Percentiles rank a stretch among this genome's conserved stretches.
Conservation (phyloP, 1,140 invertebrate species). For the Drosophila miranda region DNA sequence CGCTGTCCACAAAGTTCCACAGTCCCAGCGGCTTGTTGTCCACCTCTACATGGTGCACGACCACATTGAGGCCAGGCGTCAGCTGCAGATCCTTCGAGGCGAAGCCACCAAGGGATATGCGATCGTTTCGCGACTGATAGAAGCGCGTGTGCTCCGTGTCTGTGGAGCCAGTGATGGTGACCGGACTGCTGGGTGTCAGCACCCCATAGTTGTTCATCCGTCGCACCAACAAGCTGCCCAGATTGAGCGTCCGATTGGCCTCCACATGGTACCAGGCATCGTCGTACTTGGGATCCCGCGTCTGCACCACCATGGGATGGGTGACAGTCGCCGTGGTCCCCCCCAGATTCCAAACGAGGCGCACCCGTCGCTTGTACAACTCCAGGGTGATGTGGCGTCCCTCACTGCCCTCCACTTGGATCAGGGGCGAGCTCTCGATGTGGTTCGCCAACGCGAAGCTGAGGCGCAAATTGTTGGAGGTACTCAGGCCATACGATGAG, state of each 20-base stretch:
- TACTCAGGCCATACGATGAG: conserved; percentile 85
- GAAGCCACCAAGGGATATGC: conserved; percentile 85
- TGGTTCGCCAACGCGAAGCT: conserved; percentile 86
- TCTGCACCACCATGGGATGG: conserved; percentile 85
- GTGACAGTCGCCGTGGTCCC: conserved; percentile 86
- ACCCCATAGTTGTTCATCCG: conserved; percentile 78
- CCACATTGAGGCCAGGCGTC: conserved; percentile 86
- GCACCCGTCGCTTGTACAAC: conserved; percentile 89
- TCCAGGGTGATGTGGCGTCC: conserved; percentile 91
- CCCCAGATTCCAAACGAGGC: conserved; percentile 90
- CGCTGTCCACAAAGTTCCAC: conserved; percentile 91
- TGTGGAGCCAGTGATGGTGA: conserved; percentile 58
- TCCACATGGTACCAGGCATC: conserved; percentile 89
- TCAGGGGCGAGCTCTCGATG: conserved; percentile 80
- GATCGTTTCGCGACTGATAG: conserved; percentile 81
- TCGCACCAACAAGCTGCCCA: conserved; percentile 71
- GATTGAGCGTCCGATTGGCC: conserved; percentile 84
- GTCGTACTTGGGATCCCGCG: conserved; percentile 85
- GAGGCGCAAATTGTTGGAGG: conserved; percentile 88
- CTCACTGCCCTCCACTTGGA: conserved; percentile 83
- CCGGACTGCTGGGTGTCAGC: conserved; percentile 42
- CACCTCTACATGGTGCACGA: conserved; percentile 89
- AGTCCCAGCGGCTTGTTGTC: conserved; percentile 92
- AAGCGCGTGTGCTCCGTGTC: conserved; percentile 75
- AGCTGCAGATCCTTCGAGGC: conserved; percentile 82